phyloP scores from a whole-genome alignment of 2,797 vertebrate species.

The Tokudaia tokunoshimensis region DNA sequence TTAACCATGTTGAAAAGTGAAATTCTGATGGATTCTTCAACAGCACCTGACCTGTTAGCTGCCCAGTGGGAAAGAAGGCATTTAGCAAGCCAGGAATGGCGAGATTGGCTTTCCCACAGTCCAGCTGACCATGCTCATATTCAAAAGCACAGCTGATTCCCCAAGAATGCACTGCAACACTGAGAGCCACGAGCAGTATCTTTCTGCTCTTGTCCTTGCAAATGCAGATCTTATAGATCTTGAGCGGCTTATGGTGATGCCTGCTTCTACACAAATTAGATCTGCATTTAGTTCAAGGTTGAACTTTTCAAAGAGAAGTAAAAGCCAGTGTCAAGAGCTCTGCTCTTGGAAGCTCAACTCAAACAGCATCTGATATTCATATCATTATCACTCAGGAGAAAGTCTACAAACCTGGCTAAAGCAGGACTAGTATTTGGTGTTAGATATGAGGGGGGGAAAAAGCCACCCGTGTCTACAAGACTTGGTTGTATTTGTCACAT shows the following conservation, averaged over 20 bases:
- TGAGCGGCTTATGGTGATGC: too few species aligned
- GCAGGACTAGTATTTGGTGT: background rate
- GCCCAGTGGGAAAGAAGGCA: conserved; percentile 81
- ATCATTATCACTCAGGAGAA: background rate
- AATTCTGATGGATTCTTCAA: conserved; percentile 80
- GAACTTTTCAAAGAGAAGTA: conserved; percentile 39
- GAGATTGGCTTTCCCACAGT: background rate
- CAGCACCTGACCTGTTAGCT: conserved; percentile 67
- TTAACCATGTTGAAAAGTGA: conserved; percentile 81
- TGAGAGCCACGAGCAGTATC: conserved; percentile 60
- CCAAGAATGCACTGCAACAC: conserved; percentile 38
- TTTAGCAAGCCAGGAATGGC: background rate
- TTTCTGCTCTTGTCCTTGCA: conserved; percentile 61
- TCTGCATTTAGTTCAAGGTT: too few species aligned
- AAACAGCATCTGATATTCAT: background rate
- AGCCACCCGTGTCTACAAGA: background rate
- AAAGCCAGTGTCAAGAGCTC: conserved; percentile 24
- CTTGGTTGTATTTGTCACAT: background rate
- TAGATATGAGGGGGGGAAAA: background rate
- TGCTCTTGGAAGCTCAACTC: background rate
- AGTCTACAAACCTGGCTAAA: background rate
- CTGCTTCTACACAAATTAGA: too few species aligned
- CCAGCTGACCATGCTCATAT: background rate
- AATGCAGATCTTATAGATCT: too few species aligned
- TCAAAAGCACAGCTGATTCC: conserved; percentile 55